Evolutionary conservation across 2,888 invertebrate genomes (phyloP).

Genomic region (Dyspetes luteomarginatus): DNA sequence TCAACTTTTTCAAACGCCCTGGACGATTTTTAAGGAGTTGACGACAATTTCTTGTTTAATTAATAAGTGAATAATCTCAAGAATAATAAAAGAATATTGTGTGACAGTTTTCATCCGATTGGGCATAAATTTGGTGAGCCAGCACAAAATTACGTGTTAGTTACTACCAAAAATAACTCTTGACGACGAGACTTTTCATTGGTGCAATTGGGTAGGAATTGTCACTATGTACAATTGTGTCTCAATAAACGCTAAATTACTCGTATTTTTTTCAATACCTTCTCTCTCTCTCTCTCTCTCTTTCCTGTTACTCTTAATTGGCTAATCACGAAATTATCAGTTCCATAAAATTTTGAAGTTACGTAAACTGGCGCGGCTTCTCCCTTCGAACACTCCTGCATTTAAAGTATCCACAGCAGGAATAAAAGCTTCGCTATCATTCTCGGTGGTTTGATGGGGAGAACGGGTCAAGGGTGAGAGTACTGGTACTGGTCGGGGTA

Average conservation of each 20-base stretch:
- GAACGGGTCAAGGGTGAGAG: constrained; percentile 62
- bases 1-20: too few species aligned
- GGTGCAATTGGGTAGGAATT: too few species aligned
- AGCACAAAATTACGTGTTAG: too few species aligned
- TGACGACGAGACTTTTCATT: too few species aligned
- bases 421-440: constrained; percentile 28
- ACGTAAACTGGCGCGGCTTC: constrained; percentile 67
- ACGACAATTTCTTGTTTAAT: too few species aligned
- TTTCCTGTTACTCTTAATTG: constrained; percentile 72
- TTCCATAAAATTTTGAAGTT: constrained; percentile 74
- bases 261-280: constrained; percentile 24
- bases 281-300: constrained; percentile 39
- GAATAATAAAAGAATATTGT: too few species aligned
- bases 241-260: constrained; percentile 19
- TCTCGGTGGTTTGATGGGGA: constrained; percentile 25
- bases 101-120: too few species aligned
- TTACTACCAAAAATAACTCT: too few species aligned
- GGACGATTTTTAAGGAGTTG: too few species aligned
- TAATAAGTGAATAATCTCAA: too few species aligned
- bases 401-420: constrained; percentile 17
- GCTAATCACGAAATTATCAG: constrained; percentile 79
- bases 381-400: constrained; percentile 69
- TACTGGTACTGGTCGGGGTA: constrained; percentile 45
- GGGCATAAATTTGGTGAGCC: too few species aligned
- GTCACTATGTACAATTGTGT: too few species aligned